These are phyloP conservation scores for Xenentodon cancila DNA, from an alignment of 2,797 vertebrate species.

Conservation along the genomic window DNA sequence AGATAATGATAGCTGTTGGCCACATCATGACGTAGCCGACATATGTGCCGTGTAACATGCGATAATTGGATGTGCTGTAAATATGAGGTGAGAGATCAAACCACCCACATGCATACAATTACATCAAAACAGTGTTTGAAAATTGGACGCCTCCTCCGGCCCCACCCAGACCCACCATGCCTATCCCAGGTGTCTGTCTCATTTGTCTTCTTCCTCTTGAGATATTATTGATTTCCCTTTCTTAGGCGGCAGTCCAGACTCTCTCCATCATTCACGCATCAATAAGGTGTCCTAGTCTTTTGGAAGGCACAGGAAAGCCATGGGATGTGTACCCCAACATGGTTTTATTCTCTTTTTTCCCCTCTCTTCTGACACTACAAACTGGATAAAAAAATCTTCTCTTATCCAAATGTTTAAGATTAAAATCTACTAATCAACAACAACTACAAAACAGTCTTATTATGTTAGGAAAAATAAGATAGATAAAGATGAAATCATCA, in stretches of 20 bases:
- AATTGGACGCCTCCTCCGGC: constrained; percentile 5
- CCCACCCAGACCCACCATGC: too few species aligned
- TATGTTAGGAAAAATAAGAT: too few species aligned
- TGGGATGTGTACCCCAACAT: too few species aligned
- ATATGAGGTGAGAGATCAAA: constrained; percentile 27
- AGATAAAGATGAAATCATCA: too few species aligned
- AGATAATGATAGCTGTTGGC: constrained; percentile 49
- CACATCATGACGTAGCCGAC: constrained; percentile 24
- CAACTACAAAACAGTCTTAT: too few species aligned
- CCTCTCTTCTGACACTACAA: too few species aligned
- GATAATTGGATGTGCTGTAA: constrained; percentile 26
- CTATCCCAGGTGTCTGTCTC: constrained; percentile 2
- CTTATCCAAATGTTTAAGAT: too few species aligned
- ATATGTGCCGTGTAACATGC: constrained; percentile 11
- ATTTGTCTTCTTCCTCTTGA: constrained; percentile 34
- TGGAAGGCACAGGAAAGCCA: too few species aligned
- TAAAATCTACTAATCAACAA: too few species aligned
- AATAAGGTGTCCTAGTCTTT: neutral
- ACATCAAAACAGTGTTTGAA: constrained; percentile 10
- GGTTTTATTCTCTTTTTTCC: too few species aligned
- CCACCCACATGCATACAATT: constrained; percentile 3
- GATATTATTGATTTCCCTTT: constrained; percentile 22
- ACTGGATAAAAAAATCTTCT: too few species aligned
- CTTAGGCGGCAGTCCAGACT: neutral
- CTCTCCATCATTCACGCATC: constrained; percentile 25